Conservation (phyloP, 2,113 vertebrate species). For the Oenanthe melanoleuca region DNA sequence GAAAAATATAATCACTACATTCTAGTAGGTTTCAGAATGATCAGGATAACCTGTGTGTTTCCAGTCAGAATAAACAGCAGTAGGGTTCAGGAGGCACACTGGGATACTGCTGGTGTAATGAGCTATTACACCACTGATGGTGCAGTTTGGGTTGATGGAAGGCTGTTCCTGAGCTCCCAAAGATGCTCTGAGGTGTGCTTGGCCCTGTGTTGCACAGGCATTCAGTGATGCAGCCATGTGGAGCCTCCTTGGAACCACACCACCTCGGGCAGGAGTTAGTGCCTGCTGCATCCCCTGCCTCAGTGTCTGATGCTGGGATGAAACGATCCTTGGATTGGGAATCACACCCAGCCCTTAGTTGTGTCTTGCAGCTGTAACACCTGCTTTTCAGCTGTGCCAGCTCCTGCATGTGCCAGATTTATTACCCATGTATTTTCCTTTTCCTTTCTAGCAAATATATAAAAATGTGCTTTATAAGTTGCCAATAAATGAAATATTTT, state of each 20-base stretch:
- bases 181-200: background rate
- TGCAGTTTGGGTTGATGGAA: background rate
- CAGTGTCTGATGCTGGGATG: background rate
- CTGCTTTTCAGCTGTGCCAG: background rate
- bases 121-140: background rate
- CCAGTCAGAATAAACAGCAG: background rate
- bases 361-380: background rate
- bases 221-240: background rate
- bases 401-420: background rate
- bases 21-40: background rate
- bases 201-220: background rate
- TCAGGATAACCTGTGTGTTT: background rate
- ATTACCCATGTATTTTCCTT: background rate
- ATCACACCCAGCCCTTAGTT: background rate
- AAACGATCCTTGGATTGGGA: background rate
- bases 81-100: rapidly evolving
- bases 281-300: background rate
- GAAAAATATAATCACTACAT: background rate
- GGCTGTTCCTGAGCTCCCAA: rapidly evolving
- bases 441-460: background rate
- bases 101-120: background rate
- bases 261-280: background rate
- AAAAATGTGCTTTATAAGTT: background rate
- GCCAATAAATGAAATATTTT: background rate
- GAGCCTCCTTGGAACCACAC: background rate